Base-by-base conservation (phyloP, 2,797 vertebrate genomes). In the Gymnopithys bicolor region DNA sequence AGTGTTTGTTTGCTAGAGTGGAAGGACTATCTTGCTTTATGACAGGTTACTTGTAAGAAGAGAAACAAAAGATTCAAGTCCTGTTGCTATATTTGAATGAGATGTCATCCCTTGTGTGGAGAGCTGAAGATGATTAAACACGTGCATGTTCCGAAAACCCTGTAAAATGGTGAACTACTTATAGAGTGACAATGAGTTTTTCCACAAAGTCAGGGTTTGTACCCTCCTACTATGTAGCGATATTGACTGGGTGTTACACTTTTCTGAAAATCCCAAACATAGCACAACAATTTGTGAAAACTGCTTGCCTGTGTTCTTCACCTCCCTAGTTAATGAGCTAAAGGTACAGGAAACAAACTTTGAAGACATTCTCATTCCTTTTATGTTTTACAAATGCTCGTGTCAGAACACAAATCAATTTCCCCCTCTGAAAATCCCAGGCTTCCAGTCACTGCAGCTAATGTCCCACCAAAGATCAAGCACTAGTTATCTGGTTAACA, bases 151-250 rank as follows among this genome's bases (percentile, higher is more conserved):
- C 77, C 43, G 66, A 56, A 85, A 51, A 3, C 2, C 2, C 3
- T 28, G 10, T n/a, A 82, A 46, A 78, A 53, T 8, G 9, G 4
- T 22, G 75, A 78, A 6, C 11, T 71, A n/a, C 33, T 35, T 24
- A 56, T 8, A 66, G 2, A 45, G 3, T 78, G 39, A 70, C 4
- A 5, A 37, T 9, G 14, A 74, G 10, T 53, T 67, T 71, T 55
- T 70, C 11, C 32, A 3, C 22, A 32, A 60, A 66, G 39, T 66
- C 33, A 28, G 24, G 7, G 5, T 7, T 69, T 0, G 0, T 33
- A 37, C 6, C 10, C 58, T 93, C 14, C 19, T 63, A 12, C 15
- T 3, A 41, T 10, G 10, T 14, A 51, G 30, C 79, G 17, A 43
- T 7, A 39, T 1, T 32, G 16, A 3, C 32, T 71, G 13, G 30